These are phyloP conservation scores for Nothocercus nigrocapillus DNA, from an alignment of 2,113 vertebrate genomes.

Conservation along the genomic window DNA sequence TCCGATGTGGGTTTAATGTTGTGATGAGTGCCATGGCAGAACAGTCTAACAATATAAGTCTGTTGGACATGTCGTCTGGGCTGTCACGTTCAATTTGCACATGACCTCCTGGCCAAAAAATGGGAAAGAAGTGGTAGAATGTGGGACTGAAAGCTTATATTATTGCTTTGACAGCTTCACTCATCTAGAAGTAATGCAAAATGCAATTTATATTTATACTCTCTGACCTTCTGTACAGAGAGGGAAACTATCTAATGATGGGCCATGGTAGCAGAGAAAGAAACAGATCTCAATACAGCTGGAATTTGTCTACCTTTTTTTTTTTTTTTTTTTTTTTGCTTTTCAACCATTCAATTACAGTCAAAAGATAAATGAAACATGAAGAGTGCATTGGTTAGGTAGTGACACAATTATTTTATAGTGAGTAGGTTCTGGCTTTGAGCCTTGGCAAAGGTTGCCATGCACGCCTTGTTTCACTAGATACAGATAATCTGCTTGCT, in stretches of 20 bases:
- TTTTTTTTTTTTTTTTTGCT: slow-evolving; percentile 70
- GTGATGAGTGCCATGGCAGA: slow-evolving; percentile 84
- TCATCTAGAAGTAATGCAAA: slow-evolving; percentile 99
- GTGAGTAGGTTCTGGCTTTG: slow-evolving; percentile 78
- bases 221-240: slow-evolving; percentile 88
- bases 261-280: slow-evolving; percentile 76
- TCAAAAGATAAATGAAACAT: slow-evolving; percentile 83
- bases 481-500: slow-evolving; percentile 75
- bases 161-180: slow-evolving; percentile 99
- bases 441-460: slow-evolving; percentile 75
- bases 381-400: slow-evolving; percentile 68
- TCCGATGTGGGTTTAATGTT: slow-evolving; percentile 79
- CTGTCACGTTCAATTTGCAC: slow-evolving; percentile 99
- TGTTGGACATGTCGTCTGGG: slow-evolving; percentile 92
- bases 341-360: slow-evolving; percentile 84
- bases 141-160: slow-evolving; percentile 94
- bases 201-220: slow-evolving; percentile 98
- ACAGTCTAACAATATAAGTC: slow-evolving; percentile 87
- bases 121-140: slow-evolving; percentile 95
- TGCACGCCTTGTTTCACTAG: slow-evolving; percentile 73
- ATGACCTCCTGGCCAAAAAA: slow-evolving; percentile 93
- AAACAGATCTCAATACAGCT: slow-evolving; percentile 81
- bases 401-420: slow-evolving; percentile 80
- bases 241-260: slow-evolving; percentile 88
- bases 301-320: slow-evolving; percentile 81